phyloP scores from a whole-genome alignment of 2,797 vertebrate genomes.

The Naso thynnoides region DNA sequence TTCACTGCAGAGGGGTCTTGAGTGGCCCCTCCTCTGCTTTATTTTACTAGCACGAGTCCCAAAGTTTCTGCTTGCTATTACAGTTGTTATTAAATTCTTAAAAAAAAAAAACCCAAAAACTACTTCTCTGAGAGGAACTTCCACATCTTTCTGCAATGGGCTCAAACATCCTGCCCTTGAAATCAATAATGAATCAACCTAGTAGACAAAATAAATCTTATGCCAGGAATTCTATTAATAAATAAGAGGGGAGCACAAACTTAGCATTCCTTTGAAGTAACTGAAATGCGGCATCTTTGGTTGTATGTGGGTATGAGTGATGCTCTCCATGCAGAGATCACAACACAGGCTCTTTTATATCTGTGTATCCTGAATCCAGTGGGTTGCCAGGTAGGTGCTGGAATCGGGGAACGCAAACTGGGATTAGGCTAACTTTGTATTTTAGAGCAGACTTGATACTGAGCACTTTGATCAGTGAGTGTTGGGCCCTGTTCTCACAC shows the following conservation, averaged over 20 bases:
- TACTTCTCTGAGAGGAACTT: slow-evolving; percentile 69
- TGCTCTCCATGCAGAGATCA: slow-evolving; percentile 45
- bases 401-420: slow-evolving; percentile 44
- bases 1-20: background rate
- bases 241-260: slow-evolving; percentile 64
- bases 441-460: slow-evolving; percentile 32
- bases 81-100: slow-evolving; percentile 37
- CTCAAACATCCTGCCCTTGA: slow-evolving; percentile 66
- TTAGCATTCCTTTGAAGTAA: slow-evolving; percentile 60
- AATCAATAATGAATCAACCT: slow-evolving; percentile 81
- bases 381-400: slow-evolving; percentile 54
- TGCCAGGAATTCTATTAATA: slow-evolving; percentile 72
- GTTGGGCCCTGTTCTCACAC: slow-evolving; percentile 43
- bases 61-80: slow-evolving; percentile 22
- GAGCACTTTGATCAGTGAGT: slow-evolving; percentile 55
- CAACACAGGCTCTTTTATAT: slow-evolving; percentile 22
- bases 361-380: slow-evolving; percentile 34
- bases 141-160: slow-evolving; percentile 57
- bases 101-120: slow-evolving; percentile 40
- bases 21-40: no score
- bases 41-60: background rate
- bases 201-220: slow-evolving; percentile 70
- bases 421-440: slow-evolving; percentile 45
- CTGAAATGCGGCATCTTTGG: slow-evolving; percentile 33
- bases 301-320: slow-evolving; percentile 33